Evolutionary conservation across 2,797 vertebrate species (phyloP).

Genomic region (Picus viridis): DNA sequence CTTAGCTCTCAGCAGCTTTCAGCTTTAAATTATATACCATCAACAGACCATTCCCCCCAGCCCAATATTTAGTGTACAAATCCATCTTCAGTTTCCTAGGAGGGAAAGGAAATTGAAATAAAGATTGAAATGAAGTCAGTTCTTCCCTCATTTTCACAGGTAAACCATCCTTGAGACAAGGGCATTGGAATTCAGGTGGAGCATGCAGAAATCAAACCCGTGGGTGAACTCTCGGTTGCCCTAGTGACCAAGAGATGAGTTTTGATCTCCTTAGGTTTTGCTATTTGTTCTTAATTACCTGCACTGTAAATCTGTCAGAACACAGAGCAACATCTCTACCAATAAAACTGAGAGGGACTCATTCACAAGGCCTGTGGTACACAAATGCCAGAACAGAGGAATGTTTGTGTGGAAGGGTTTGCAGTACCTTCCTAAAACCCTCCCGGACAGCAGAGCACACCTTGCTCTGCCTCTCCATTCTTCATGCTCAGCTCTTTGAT

Average conservation of each 20-base stretch:
- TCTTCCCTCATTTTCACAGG: background rate
- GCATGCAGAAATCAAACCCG: background rate
- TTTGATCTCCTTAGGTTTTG: background rate
- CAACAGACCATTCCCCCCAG: background rate
- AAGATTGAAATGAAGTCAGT: background rate
- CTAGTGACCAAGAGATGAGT: background rate
- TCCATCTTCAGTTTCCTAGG: background rate
- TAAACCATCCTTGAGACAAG: background rate
- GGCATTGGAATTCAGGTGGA: background rate
- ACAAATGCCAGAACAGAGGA: background rate
- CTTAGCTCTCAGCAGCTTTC: background rate
- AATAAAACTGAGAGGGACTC: background rate
- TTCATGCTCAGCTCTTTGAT: no score
- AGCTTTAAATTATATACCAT: rapidly evolving
- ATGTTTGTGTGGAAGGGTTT: background rate
- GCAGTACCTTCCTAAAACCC: background rate
- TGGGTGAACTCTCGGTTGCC: background rate
- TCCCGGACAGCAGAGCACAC: background rate
- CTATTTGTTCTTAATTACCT: slow-evolving; percentile 14
- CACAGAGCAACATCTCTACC: background rate
- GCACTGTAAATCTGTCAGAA: background rate
- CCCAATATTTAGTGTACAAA: background rate
- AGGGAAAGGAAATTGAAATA: background rate
- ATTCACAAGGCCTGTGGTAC: background rate
- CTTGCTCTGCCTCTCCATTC: background rate